A percentile compares a stretch with the other conserved stretches of the same genome.
These are phyloP conservation scores for Trichonephila clavipes DNA, from an alignment of 1,140 invertebrate species.

Conservation along the genomic window DNA sequence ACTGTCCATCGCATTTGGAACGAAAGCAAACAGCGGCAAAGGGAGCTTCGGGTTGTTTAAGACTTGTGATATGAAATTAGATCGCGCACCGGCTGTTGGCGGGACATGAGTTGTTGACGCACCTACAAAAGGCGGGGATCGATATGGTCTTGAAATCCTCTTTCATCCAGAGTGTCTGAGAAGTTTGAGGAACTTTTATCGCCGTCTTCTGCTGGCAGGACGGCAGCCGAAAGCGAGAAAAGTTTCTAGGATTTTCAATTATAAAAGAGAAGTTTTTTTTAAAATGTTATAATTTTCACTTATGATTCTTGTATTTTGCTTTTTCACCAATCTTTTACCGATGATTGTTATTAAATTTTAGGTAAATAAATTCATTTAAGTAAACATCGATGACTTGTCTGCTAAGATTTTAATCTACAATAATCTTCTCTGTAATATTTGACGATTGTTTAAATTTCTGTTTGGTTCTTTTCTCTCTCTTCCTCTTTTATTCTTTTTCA, in stretches of 20 bases:
- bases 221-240: neutral
- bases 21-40: neutral
- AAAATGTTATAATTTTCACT: neutral
- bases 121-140: neutral
- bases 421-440: too few relatives aligned
- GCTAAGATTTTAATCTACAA: too few relatives aligned
- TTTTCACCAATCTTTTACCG: too few relatives aligned
- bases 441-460: too few relatives aligned
- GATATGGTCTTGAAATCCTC: neutral
- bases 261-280: neutral
- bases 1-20: neutral
- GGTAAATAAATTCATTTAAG: too few relatives aligned
- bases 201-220: neutral
- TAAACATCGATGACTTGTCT: too few relatives aligned
- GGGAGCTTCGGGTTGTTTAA: neutral
- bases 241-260: neutral
- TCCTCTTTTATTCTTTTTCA: too few relatives aligned
- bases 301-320: neutral
- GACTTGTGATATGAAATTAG: constrained; percentile 3
- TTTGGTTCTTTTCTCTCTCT: too few relatives aligned
- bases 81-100: neutral
- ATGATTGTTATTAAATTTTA: too few relatives aligned
- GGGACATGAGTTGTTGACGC: neutral
- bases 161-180: neutral
- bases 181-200: neutral